Base-by-base conservation (phyloP, 1,140 invertebrate species). In the Pantala flavescens region DNA sequence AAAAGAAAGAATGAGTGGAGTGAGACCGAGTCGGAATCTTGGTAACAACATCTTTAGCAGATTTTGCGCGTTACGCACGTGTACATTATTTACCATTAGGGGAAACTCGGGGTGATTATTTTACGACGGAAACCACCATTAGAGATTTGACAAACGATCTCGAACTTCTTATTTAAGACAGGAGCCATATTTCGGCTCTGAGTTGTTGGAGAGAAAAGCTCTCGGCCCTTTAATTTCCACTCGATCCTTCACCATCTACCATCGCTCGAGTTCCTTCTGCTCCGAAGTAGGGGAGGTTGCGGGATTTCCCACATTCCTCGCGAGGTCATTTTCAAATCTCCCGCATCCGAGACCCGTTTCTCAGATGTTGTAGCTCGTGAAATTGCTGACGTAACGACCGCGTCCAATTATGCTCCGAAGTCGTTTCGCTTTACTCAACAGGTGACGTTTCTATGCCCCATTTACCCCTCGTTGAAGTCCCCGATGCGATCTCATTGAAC, bases 271-370 rank as follows among this genome's bases (percentile, higher is more conserved):
- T 36, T 36, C 28, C 49, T 63, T 63, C 49, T 3, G 49, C 49
- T 7, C 9, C 28, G 28, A 9, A 36, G 28, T 2, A 36, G 28
- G 28, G 28, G 28, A 36, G 28, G 28, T 36, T 36, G 49, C 14
- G 49, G 14, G 49, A 21, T 7, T 63, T 63, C n/a, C 49, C 12
- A 63, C 49, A 63, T 63, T 63, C 49, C 49, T 63, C n/a, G 49
- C 49, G 49, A 63, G 49, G 49, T 63, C 49, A 63, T 63, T 63
- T 63, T 63, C n/a, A 63, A 63, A 63, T 63, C 14, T 63, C 49
- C 49, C 49, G 49, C 49, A 21, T 63, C 28, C 28, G 9, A 36
- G 28, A 36, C 28, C 28, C 28, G 28, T 36, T 36, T 36, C 28
- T 36, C 28, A 36, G 28, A 36, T 36, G 28, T 36, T 36, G 28